Base-by-base conservation (phyloP, 2,113 vertebrate genomes). In the Narcine bancroftii region DNA sequence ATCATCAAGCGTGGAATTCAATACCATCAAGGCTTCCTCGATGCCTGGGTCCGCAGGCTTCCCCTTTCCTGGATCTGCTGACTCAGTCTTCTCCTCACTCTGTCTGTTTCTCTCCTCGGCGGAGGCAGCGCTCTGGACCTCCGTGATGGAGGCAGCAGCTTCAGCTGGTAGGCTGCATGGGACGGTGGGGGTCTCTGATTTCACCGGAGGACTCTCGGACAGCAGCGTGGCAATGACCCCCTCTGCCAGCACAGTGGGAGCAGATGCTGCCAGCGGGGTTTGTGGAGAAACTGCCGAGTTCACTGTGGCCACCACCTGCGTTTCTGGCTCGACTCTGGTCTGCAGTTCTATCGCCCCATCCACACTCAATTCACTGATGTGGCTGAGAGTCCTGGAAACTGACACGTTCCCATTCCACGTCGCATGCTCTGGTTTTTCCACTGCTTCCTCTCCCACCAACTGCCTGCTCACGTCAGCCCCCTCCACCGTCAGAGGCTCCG, bases 321-420 rank as follows among this genome's bases (percentile, higher is more conserved):
- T 76, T 66, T 93, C 94, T 93, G 96, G 77, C 0, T 94, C 92
- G 24, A 95, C 96, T 0, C 98, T 98, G 92, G 99, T 98, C 0
- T 98, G 99, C 93, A 99, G 47, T 63, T 93, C 94, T 93, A 96
- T 81, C 0, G 94, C 92, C 26, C 95, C 96, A 0, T 99, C 98
- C 76, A 96, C 95, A 0, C 98, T 99, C 94, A 94, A 95, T 93
- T 99, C 98, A 0, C 98, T 99, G 93, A 99, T 99, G 93, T 99
- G 98, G 94, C 98, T 99, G 89, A 99, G 96, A 93, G 98, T 98
- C 93, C 98, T 96, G 1, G 95, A 97, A 93, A 97, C 98, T 92
- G 95, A 94, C 53, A 96, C 92, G 0, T 97, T 96, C 91, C 96
- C 97, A 0, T 96, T 97, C 92, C 94, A 95, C 93, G 96, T 93